phyloP scores from a whole-genome alignment of 2,113 vertebrate species.

The Nannobrachium achirus region DNA sequence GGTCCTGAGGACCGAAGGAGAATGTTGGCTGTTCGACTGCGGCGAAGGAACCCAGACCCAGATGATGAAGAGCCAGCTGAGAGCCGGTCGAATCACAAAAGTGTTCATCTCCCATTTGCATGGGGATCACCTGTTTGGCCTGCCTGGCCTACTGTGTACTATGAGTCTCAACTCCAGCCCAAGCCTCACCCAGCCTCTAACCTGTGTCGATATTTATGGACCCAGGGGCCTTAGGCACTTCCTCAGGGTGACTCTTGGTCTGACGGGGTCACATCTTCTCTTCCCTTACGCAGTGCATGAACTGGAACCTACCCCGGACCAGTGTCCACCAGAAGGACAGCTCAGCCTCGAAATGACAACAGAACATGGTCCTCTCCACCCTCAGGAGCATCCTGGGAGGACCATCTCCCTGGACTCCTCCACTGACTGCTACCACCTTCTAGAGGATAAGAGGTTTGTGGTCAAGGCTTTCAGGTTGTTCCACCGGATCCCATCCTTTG shows the following conservation, averaged over 20 bases:
- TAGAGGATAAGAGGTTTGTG: constrained; percentile 83
- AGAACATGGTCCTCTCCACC: constrained; percentile 52
- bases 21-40: constrained; percentile 96
- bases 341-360: constrained; percentile 60
- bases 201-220: constrained; percentile 87
- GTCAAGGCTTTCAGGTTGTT: constrained; percentile 89
- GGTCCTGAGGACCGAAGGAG: constrained; percentile 86
- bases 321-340: constrained; percentile 85
- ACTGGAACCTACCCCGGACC: constrained; percentile 85
- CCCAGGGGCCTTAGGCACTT: constrained; percentile 86
- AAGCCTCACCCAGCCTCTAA: constrained; percentile 34
- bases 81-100: constrained; percentile 89
- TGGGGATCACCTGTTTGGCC: constrained; percentile 93
- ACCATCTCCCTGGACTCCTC: constrained; percentile 73
- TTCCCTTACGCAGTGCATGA: constrained; percentile 90
- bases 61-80: constrained; percentile 88
- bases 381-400: constrained; percentile 78
- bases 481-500: constrained; percentile 93
- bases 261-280: constrained; percentile 87
- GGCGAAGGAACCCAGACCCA: constrained; percentile 95
- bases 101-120: constrained; percentile 96
- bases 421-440: constrained; percentile 80
- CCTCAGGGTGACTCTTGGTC: constrained; percentile 81
- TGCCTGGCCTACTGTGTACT: constrained; percentile 92
- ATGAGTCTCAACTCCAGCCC: constrained; percentile 85